A percentile compares a stretch with the other conserved stretches of the same genome.
phyloP scores from a whole-genome alignment of 1,140 invertebrate genomes.

The Nixonia krombeini region DNA sequence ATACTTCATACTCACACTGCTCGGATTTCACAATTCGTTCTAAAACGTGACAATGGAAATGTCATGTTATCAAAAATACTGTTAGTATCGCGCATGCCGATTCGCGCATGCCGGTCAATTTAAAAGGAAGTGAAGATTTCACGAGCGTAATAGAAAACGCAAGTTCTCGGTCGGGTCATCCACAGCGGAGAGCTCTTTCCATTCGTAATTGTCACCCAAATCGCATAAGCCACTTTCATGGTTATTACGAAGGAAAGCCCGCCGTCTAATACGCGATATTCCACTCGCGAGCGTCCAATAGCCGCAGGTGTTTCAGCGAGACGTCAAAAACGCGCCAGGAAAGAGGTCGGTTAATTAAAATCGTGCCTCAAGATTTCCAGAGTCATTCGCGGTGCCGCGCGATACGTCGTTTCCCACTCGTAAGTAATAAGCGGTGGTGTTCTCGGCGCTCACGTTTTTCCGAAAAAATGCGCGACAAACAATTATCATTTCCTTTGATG shows the following conservation, averaged over 20 bases:
- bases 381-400: constrained; percentile 30
- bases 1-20: too few relatives aligned
- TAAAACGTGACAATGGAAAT: too few relatives aligned
- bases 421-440: constrained; percentile 24
- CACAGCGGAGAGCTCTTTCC: constrained; percentile 8
- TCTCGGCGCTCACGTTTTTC: constrained; percentile 10
- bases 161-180: too few relatives aligned
- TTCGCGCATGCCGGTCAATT: constrained; percentile 3
- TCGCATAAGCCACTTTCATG: not conserved
- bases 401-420: constrained; percentile 25
- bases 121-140: constrained; percentile 8
- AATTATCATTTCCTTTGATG: too few relatives aligned
- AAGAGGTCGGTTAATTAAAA: constrained; percentile 45
- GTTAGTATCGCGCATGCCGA: not conserved
- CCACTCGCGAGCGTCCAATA: constrained; percentile 29
- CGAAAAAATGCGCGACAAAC: too few relatives aligned
- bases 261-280: constrained; percentile 32
- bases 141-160: too few relatives aligned
- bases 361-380: constrained; percentile 24
- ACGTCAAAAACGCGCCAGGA: constrained; percentile 34
- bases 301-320: constrained; percentile 41
- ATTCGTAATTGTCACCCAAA: constrained; percentile 14
- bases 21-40: too few relatives aligned
- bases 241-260: not conserved
- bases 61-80: constrained; percentile 15